Conservation (phyloP, 2,888 invertebrate species). For the Drosophila trichaetosa region DNA sequence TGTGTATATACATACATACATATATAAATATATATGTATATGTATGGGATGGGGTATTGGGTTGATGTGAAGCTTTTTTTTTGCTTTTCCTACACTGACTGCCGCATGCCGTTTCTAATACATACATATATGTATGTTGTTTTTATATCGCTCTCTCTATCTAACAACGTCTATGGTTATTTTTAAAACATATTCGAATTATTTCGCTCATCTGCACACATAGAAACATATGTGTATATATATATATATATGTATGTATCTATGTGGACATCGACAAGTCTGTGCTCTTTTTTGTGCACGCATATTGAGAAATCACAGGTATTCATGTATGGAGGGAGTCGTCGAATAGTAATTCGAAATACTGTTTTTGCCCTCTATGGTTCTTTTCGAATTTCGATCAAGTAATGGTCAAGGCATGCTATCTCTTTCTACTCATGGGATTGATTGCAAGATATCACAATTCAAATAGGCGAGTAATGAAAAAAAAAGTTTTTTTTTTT, state of each 20-base stretch:
- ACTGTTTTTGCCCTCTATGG: constrained; percentile 46
- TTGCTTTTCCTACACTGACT: constrained; percentile 47
- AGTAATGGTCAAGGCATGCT: constrained; percentile 40
- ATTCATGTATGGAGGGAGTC: constrained; percentile 69
- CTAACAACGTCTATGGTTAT: constrained; percentile 69
- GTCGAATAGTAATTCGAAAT: constrained; percentile 70
- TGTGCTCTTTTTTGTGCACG: constrained; percentile 43
- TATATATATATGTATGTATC: constrained; percentile 25
- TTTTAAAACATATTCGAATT: constrained; percentile 78
- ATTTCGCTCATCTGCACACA: constrained; percentile 63
- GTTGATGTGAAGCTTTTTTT: constrained; percentile 61
- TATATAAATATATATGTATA: constrained; percentile 33
- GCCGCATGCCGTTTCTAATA: constrained; percentile 58
- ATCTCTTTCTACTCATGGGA: constrained; percentile 30
- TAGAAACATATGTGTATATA: constrained; percentile 18
- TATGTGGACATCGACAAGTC: constrained; percentile 33
- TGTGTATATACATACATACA: constrained; percentile 15
- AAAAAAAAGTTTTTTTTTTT: not conserved
- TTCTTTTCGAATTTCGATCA: constrained; percentile 39
- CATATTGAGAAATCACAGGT: constrained; percentile 65
- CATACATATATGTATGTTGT: constrained; percentile 33
- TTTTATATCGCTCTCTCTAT: constrained; percentile 51
- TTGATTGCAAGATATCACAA: constrained; percentile 20
- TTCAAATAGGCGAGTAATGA: not conserved
- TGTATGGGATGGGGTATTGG: constrained; percentile 45